Evolutionary conservation across 2,113 vertebrate species (phyloP), one percentile per base, ranked within the genome.

Genomic region (Oryzias curvinotus): DNA sequence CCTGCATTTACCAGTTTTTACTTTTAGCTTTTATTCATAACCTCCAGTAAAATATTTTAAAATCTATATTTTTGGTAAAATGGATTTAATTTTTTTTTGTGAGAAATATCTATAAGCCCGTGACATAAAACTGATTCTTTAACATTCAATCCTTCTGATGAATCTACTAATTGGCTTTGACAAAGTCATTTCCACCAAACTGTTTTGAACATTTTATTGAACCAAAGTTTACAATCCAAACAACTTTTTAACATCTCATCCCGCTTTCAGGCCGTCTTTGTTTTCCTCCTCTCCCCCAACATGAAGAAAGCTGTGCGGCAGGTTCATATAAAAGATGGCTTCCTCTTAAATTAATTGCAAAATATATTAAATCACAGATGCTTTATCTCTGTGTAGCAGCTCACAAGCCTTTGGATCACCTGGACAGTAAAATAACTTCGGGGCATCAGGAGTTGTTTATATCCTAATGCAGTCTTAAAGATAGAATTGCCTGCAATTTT

Each of bases 201-300:
- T 28, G 28, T 48, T 49, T 49, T 48, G 63, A 57, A 51, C 17
- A 16, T 56, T 74, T 74, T 74, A 74, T 74, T 74, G 48, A 68
- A 67, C 57, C 51, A 59, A 60, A 60, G 41, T 59, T 59, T 65
- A 19, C 44, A 61, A 65, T 25, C 41, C 43, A 64, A 44, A 71
- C 51, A 64, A 36, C 36, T 10, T 12, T 28, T 47, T 45, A 53
- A 71, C 55, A 23, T 49, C 62, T 21, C 42, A 44, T 56, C 43
- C 63, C n/a, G 19, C 10, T 64, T 48, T 46, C 49, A 58, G 41
- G 23, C 50, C 3, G 2, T 23, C 50, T 62, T 42, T 15, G 23
- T 60, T 41, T 46, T 28, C 18, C 26, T 36, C 42, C 49, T 46
- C 69, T 44, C 44, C 61, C 52, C n/a, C 10, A 18, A 36, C 62